A percentile compares a stretch with the other conserved stretches of the same genome.
Conservation (phyloP, 2,888 invertebrate genomes). For the Leptinotarsa juncta region DNA sequence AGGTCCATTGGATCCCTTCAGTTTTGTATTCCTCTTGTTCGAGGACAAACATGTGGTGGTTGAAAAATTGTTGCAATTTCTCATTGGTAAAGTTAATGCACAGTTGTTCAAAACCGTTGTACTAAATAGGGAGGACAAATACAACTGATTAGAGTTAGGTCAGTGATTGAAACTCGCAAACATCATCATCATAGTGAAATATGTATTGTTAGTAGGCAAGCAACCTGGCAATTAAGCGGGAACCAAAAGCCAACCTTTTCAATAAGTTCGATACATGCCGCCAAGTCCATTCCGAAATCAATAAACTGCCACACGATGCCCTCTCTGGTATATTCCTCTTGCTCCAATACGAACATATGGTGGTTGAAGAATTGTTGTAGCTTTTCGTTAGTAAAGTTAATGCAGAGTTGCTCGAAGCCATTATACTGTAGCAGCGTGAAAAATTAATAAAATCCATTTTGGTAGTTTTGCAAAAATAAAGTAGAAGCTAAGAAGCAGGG, state of each 20-base stretch:
- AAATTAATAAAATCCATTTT: background rate
- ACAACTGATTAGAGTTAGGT: constrained; percentile 18
- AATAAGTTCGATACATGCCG: constrained; percentile 98
- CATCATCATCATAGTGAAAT: constrained; percentile 3
- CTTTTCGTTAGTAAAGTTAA: constrained; percentile 99
- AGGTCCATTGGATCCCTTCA: constrained; percentile 95
- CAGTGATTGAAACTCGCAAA: constrained; percentile 20
- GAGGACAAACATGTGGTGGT: constrained; percentile 98
- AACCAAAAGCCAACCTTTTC: constrained; percentile 81
- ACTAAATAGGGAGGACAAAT: constrained; percentile 69
- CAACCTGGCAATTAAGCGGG: background rate
- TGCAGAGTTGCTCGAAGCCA: constrained; percentile 99
- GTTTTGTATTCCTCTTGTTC: constrained; percentile 97
- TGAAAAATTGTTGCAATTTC: constrained; percentile 98
- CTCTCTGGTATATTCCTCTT: constrained; percentile 98
- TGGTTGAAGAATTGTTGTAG: constrained; percentile 99
- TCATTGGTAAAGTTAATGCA: constrained; percentile 99
- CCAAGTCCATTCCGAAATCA: constrained; percentile 99
- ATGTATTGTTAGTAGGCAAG: constrained; percentile 23
- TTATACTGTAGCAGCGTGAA: constrained; percentile 77
- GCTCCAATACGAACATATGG: constrained; percentile 99
- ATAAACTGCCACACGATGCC: constrained; percentile 99
- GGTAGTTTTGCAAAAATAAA: background rate
- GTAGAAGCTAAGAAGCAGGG: background rate
- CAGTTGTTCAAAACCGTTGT: constrained; percentile 97